Conservation (phyloP, 2,113 vertebrate species). For the Thalassoma bifasciatum region DNA sequence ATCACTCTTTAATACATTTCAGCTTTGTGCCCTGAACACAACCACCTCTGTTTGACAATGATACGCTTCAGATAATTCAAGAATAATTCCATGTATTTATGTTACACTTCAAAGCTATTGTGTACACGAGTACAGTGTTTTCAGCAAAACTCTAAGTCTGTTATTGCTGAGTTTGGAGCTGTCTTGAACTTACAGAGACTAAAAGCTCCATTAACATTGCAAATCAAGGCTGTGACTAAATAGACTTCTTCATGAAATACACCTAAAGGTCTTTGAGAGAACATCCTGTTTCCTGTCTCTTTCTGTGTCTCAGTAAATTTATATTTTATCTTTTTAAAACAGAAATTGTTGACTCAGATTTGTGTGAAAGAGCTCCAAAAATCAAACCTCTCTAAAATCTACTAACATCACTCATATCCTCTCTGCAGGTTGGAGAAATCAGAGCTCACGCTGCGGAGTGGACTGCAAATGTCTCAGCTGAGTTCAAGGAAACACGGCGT, state of each 20-base stretch:
- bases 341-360: not conserved
- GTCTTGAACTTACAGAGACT: not conserved
- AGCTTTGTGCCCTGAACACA: no score
- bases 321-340: not conserved
- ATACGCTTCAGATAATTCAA: not conserved
- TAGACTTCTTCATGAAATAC: not conserved
- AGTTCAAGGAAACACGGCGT: conserved; percentile 96
- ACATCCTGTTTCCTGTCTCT: not conserved
- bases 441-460: conserved; percentile 96
- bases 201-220: not conserved
- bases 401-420: not conserved
- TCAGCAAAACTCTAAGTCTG: not conserved
- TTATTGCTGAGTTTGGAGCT: not conserved
- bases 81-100: not conserved
- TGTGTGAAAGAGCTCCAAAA: not conserved
- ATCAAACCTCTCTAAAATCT: not conserved
- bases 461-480: conserved; percentile 96
- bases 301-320: not conserved
- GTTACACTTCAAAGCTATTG: not conserved
- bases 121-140: not conserved
- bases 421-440: conserved; percentile 92
- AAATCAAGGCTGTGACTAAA: not conserved
- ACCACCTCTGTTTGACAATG: no score
- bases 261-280: no score
- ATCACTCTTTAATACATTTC: not conserved